Evolutionary conservation across 2,888 invertebrate species (phyloP).

Genomic region (Oligia fasciuncula): DNA sequence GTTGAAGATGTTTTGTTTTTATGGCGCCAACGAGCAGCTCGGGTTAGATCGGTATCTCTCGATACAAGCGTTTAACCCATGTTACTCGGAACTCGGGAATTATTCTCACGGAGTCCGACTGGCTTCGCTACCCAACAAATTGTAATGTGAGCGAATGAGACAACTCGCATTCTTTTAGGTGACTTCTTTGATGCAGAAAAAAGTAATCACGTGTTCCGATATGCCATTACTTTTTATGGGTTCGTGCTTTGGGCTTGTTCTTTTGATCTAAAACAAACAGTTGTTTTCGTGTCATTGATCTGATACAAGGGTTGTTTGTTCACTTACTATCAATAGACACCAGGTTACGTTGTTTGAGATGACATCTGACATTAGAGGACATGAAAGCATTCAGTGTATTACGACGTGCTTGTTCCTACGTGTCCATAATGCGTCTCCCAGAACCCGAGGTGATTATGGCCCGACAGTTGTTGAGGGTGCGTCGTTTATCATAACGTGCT

Average conservation of each 20-base stretch:
- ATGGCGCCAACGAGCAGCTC: slow-evolving; percentile 88
- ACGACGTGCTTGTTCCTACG: slow-evolving; percentile 77
- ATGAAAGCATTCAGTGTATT: slow-evolving; percentile 68
- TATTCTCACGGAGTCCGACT: slow-evolving; percentile 85
- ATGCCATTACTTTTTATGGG: slow-evolving; percentile 55
- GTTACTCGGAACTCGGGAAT: slow-evolving; percentile 87
- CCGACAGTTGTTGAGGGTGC: slow-evolving; percentile 72
- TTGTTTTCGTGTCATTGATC: slow-evolving; percentile 56
- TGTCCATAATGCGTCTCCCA: slow-evolving; percentile 78
- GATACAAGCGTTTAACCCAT: slow-evolving; percentile 90
- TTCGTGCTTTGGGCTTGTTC: slow-evolving; percentile 35
- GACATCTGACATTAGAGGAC: slow-evolving; percentile 69
- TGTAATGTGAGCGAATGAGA: slow-evolving; percentile 82
- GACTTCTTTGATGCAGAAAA: slow-evolving; percentile 64
- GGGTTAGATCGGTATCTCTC: slow-evolving; percentile 89
- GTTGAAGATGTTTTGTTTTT: slow-evolving; percentile 89
- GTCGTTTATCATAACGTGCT: slow-evolving; percentile 79
- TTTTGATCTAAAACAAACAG: slow-evolving; percentile 45
- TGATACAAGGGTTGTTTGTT: slow-evolving; percentile 66
- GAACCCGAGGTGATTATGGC: slow-evolving; percentile 74
- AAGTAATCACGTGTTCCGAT: slow-evolving; percentile 62
- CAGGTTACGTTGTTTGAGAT: slow-evolving; percentile 66
- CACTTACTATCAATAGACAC: slow-evolving; percentile 60
- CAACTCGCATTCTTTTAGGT: slow-evolving; percentile 71
- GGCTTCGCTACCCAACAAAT: slow-evolving; percentile 82